Percentiles rank a stretch among this genome's conserved stretches.
Conservation (phyloP, 2,797 vertebrate genomes). For the Ambastaia sidthimunki region DNA sequence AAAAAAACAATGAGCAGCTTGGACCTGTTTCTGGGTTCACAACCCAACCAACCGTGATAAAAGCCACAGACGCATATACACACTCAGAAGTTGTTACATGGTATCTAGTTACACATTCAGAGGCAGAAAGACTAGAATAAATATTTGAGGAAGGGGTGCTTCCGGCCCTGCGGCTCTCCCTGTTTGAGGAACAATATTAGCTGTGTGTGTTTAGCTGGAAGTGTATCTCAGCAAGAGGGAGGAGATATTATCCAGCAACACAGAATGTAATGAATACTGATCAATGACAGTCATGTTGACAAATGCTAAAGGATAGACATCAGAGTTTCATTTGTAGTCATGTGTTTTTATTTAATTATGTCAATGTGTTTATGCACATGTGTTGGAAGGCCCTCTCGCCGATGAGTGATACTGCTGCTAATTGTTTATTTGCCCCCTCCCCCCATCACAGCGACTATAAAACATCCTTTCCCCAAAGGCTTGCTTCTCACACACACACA, state of each 20-base stretch:
- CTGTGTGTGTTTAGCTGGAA: conserved; percentile 31
- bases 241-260: conserved; percentile 18
- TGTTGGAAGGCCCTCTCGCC: conserved; percentile 47
- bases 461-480: conserved; percentile 57
- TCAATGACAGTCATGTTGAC: conserved; percentile 43
- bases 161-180: conserved; percentile 8
- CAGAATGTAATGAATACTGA: conserved; percentile 26
- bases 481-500: conserved; percentile 56
- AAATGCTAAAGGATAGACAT: conserved; percentile 40
- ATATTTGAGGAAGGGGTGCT: conserved; percentile 46
- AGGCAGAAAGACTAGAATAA: conserved; percentile 28
- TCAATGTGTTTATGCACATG: conserved; percentile 48
- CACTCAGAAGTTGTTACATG: conserved; percentile 10
- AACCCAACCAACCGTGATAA: background rate
- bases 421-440: conserved; percentile 74
- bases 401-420: conserved; percentile 55
- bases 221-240: conserved; percentile 27
- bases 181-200: conserved; percentile 46
- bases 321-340: conserved; percentile 40
- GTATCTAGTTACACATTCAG: background rate
- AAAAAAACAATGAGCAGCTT: background rate
- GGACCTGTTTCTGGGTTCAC: background rate
- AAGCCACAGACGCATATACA: conserved; percentile 21
- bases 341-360: conserved; percentile 44
- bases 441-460: too few relatives aligned